Evolutionary conservation across 2,113 vertebrate genomes (phyloP), one percentile per base, ranked within the genome.

Genomic region (Vidua chalybeata): DNA sequence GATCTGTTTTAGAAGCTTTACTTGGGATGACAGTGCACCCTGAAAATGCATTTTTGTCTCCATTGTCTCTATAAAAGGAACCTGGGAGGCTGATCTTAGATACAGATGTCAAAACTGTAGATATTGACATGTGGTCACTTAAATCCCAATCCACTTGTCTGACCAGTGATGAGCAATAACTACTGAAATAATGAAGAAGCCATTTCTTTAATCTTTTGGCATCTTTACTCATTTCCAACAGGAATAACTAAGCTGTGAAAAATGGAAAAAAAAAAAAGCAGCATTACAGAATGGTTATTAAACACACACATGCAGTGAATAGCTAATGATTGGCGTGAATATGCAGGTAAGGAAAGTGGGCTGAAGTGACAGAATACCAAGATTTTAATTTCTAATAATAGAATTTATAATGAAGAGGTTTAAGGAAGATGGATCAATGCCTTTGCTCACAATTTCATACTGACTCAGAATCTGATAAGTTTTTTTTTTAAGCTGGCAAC

Each of bases 151-250:
- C 20, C 46, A 49, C 26, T 76, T 77, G 13, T 69, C 59, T 80
- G 58, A 87, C 3, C 27, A 80, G 33, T 28, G 55, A 90, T 69
- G 12, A 45, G 46, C 27, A 93, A 83, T 59, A 48, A 81, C 63
- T 94, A 37, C 43, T 85, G 71, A 90, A 95, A 86, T 61, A 87
- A 93, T 62, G 52, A 87, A 92, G 45, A 56, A 78, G 26, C 12
- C 26, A 75, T 64, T 94, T 67, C 52, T 84, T 89, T 89, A 71
- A 66, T 77, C 22, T 81, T 71, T 75, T 59, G 62, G 59, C 69
- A 94, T 81, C 37, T 94, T 74, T 72, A 63, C 14, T 84, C 0
- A 73, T 89, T 84, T 92, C 39, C 31, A 87, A 15, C 19, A 63
- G n/a, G 52, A 93, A 89, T 63, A 92, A 77, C 51, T 51, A 74